These are phyloP conservation scores for Portevinia maculata DNA, from an alignment of 2,888 invertebrate genomes.

Conservation along the genomic window DNA sequence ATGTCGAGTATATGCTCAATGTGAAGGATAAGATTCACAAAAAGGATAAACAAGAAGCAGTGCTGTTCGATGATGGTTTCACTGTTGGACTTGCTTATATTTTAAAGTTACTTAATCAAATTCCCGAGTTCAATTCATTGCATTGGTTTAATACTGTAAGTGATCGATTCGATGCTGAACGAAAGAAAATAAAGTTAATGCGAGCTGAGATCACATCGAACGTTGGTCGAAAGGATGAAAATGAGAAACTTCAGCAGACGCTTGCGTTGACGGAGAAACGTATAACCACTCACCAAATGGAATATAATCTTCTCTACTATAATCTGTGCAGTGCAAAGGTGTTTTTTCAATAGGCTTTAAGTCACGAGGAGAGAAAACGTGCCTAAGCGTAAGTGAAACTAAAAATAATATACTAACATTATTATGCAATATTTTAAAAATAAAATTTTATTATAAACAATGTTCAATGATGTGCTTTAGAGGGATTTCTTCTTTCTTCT, in stretches of 20 bases:
- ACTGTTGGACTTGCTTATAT: conserved; percentile 97
- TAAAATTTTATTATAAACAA: conserved; percentile 5
- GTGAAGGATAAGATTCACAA: conserved; percentile 97
- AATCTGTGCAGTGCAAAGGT: conserved; percentile 97
- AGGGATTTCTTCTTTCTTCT: too few relatives aligned
- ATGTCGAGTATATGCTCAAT: conserved; percentile 95
- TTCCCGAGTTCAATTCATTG: conserved; percentile 92
- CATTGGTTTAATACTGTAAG: conserved; percentile 97
- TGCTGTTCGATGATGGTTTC: conserved; percentile 99
- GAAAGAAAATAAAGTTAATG: conserved; percentile 83
- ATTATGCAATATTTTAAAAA: conserved; percentile 11
- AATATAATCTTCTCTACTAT: conserved; percentile 95
- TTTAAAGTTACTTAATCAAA: conserved; percentile 94
- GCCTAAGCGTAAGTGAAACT: conserved; percentile 11
- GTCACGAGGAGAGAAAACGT: background rate
- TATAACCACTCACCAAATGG: conserved; percentile 89
- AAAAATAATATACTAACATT: background rate
- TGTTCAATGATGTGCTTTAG: background rate
- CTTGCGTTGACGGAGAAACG: conserved; percentile 94
- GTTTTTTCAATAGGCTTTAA: conserved; percentile 89
- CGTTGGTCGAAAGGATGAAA: conserved; percentile 74
- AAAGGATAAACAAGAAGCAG: conserved; percentile 88
- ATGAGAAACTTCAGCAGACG: conserved; percentile 96
- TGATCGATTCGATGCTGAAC: conserved; percentile 88
- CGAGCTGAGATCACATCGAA: conserved; percentile 86